Conservation (phyloP, 2,888 invertebrate genomes). For the Fissipunctia ypsillon region DNA sequence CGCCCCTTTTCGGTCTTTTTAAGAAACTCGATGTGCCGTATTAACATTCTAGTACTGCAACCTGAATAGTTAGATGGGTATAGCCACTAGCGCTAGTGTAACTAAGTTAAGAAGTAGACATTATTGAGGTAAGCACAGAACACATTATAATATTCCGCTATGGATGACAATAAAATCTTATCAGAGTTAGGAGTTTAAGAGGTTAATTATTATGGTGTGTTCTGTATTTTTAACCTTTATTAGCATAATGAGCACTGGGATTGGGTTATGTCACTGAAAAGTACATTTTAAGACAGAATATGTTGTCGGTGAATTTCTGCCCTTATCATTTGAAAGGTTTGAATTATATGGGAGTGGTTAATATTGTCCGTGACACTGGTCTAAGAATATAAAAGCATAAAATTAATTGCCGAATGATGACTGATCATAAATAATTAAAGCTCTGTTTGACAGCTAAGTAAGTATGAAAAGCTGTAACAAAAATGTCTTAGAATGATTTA, state of each 20-base stretch:
- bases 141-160: neutral
- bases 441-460: neutral
- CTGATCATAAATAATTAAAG: too few relatives aligned
- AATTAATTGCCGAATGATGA: neutral
- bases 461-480: neutral
- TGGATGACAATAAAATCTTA: neutral
- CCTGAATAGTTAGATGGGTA: slow-evolving; percentile 4
- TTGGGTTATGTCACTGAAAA: slow-evolving; percentile 4
- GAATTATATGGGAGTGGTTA: neutral
- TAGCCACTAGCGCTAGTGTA: slow-evolving; percentile 40
- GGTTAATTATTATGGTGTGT: slow-evolving; percentile 21
- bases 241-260: neutral
- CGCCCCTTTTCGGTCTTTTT: too few relatives aligned
- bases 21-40: neutral
- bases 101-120: slow-evolving; percentile 1
- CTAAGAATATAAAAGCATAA: neutral
- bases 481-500: neutral
- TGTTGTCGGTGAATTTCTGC: neutral
- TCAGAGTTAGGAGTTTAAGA: neutral
- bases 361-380: neutral
- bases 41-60: neutral
- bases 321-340: neutral
- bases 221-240: slow-evolving; percentile 14
- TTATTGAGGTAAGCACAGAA: neutral
- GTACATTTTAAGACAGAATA: neutral